These are phyloP conservation scores for Xestia xanthographa DNA, from an alignment of 2,888 invertebrate genomes.

Conservation along the genomic window DNA sequence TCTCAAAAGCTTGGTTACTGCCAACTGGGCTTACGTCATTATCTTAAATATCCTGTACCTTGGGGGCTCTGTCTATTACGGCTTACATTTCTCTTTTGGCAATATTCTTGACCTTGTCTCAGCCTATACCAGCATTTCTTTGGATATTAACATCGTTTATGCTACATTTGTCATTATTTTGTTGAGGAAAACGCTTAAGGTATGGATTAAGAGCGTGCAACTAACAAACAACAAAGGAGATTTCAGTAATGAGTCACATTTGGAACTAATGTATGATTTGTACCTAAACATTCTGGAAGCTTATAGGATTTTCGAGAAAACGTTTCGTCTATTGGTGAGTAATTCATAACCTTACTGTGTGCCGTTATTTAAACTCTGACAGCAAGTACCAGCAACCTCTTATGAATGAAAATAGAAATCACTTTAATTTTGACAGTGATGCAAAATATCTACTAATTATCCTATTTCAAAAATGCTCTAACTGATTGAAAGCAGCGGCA, in stretches of 20 bases:
- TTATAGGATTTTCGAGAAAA: slow-evolving; percentile 30
- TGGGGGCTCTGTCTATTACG: background rate
- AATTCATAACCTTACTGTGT: background rate
- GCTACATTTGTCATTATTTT: slow-evolving; percentile 34
- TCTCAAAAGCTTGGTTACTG: background rate
- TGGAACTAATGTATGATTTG: slow-evolving; percentile 14
- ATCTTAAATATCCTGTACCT: slow-evolving; percentile 24
- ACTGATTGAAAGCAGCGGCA: too few relatives aligned
- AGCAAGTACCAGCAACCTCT: background rate
- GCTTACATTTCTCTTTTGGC: too few relatives aligned
- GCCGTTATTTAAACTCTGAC: background rate
- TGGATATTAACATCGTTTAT: slow-evolving; percentile 38
- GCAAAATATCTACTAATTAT: too few relatives aligned
- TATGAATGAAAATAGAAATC: background rate
- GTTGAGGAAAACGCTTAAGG: background rate
- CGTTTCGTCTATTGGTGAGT: slow-evolving; percentile 39
- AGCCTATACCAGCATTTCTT: slow-evolving; percentile 19
- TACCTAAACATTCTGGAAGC: slow-evolving; percentile 33
- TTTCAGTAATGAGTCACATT: slow-evolving; percentile 8
- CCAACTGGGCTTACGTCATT: slow-evolving; percentile 25
- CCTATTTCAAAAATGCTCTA: too few relatives aligned
- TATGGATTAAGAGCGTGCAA: slow-evolving; percentile 24
- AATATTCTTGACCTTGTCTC: slow-evolving; percentile 2
- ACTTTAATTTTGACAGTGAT: too few relatives aligned
- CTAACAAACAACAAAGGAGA: background rate